Evolutionary conservation across 2,888 invertebrate genomes (phyloP).

Genomic region (Autographa pulchrina): DNA sequence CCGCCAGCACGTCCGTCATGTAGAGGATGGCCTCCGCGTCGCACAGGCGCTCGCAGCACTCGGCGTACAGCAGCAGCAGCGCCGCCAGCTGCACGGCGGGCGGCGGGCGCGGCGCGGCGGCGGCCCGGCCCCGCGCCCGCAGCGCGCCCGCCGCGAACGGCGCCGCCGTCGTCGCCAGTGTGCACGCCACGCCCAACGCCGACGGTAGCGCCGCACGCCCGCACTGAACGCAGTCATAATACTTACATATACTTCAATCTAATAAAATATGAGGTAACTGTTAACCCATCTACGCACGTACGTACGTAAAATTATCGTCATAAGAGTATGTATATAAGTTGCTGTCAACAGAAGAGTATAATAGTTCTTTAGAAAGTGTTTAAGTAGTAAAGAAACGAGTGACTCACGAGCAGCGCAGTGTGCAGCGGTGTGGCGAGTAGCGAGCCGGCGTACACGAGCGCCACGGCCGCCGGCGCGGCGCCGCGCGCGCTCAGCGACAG

Average conservation of each 20-base stretch:
- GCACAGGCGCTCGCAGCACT: conserved; percentile 73
- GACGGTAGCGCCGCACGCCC: conserved; percentile 70
- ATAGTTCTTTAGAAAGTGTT: too few relatives aligned
- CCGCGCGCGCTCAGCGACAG: conserved; percentile 66
- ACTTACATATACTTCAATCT: too few relatives aligned
- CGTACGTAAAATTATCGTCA: too few relatives aligned
- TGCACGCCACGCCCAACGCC: conserved; percentile 58
- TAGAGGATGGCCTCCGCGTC: conserved; percentile 73
- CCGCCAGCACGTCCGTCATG: conserved; percentile 55
- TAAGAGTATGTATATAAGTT: too few relatives aligned
- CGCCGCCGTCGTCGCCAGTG: conserved; percentile 58
- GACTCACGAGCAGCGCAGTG: conserved; percentile 93
- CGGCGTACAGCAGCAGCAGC: conserved; percentile 73
- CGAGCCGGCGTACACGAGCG: conserved; percentile 77
- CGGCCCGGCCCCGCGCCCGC: conserved; percentile 51
- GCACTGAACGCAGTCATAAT: conserved; percentile 64
- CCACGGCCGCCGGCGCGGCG: conserved; percentile 22
- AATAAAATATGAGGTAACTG: too few relatives aligned
- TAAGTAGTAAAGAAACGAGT: conserved; percentile 71
- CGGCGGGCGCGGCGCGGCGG: conserved; percentile 40
- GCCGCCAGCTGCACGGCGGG: conserved; percentile 61
- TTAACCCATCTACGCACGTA: too few relatives aligned
- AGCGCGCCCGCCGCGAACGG: conserved; percentile 68
- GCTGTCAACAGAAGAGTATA: too few relatives aligned
- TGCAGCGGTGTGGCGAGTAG: conserved; percentile 94